These are phyloP conservation scores for Pedetes capensis DNA, from an alignment of 2,113 vertebrate genomes.

Conservation along the genomic window DNA sequence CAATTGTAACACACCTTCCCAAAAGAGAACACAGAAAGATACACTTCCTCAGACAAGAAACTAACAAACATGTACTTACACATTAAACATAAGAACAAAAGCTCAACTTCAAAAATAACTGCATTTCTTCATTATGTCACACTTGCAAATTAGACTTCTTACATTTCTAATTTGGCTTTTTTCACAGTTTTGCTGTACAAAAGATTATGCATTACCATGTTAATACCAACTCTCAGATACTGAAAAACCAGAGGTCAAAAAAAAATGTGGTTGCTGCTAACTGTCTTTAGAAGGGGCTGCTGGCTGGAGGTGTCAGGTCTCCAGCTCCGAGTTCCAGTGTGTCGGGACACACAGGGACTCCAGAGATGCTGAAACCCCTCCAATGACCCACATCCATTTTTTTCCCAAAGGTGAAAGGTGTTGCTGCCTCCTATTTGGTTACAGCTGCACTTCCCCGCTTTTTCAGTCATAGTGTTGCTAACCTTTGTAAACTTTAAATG, in stretches of 20 bases:
- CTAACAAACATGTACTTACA: not conserved
- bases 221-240: constrained; percentile 12
- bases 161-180: not conserved
- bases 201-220: not conserved
- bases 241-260: not conserved
- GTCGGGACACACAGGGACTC: too few relatives aligned
- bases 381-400: not conserved
- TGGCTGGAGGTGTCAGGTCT: not conserved
- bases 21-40: not conserved
- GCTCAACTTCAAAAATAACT: constrained; percentile 7
- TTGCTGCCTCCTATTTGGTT: not conserved
- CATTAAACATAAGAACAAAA: constrained; percentile 5
- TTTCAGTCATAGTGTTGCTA: not conserved
- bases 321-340: not conserved
- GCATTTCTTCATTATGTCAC: not conserved
- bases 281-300: not conserved
- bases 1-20: not conserved
- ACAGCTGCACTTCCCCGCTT: not conserved
- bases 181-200: constrained; percentile 63
- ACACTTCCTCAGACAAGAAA: not conserved
- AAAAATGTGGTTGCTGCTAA: not conserved
- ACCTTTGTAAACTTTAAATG: constrained; percentile 51
- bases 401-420: not conserved
- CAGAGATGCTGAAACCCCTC: not conserved
- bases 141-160: not conserved